phyloP scores from a whole-genome alignment of 2,888 invertebrate genomes.

The Pristionchus maxplancki region DNA sequence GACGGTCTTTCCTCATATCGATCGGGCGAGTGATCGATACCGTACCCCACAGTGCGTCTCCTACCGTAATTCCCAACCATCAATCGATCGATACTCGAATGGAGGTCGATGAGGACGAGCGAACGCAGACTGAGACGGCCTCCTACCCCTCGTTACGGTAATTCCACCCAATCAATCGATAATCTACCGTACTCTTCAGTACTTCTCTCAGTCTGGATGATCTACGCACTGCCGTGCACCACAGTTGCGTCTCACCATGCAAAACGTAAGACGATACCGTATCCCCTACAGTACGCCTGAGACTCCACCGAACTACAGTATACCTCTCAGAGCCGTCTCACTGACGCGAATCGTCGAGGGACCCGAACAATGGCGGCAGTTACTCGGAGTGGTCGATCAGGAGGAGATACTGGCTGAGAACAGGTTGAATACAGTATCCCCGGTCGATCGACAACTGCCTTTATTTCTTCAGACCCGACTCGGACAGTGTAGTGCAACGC shows the following conservation, averaged over 20 bases:
- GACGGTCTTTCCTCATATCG: not conserved
- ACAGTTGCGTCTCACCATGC: not conserved
- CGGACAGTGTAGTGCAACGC: not conserved
- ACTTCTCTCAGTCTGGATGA: constrained; percentile 29
- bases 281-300: too few species aligned
- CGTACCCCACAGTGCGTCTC: not conserved
- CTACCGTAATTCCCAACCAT: not conserved
- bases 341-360: constrained; percentile 30
- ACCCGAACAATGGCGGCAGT: not conserved
- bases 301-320: not conserved
- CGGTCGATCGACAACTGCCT: not conserved
- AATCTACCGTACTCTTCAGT: constrained; percentile 17
- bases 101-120: constrained; percentile 41
- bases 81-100: constrained; percentile 42
- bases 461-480: not conserved
- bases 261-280: constrained; percentile 27
- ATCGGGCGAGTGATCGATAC: not conserved
- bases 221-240: constrained; percentile 19
- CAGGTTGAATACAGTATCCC: not conserved
- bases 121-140: constrained; percentile 16
- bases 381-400: constrained; percentile 5
- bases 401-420: not conserved
- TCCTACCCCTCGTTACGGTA: constrained; percentile 40
- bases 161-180: not conserved
- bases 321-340: not conserved